Conservation (phyloP, 2,797 vertebrate genomes). For the Pristis pectinata region DNA sequence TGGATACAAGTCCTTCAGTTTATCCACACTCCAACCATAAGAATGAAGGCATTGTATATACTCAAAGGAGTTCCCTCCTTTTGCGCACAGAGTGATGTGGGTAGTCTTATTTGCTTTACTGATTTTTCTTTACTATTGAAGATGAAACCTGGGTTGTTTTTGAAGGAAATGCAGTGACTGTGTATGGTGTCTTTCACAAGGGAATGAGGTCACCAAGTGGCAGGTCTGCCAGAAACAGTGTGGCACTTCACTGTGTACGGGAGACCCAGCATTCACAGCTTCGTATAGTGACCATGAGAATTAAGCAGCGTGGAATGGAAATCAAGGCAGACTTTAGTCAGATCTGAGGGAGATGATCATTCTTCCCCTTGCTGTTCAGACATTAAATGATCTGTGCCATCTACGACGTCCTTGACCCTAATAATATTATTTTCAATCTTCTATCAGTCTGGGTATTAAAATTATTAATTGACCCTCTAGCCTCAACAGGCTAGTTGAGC, state of each 20-base stretch:
- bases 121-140: background rate
- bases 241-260: background rate
- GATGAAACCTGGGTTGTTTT: background rate
- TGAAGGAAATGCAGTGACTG: background rate
- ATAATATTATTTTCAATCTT: background rate
- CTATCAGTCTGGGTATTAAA: background rate
- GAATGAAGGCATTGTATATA: background rate
- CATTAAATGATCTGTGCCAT: background rate
- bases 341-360: background rate
- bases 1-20: background rate
- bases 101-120: too few relatives aligned
- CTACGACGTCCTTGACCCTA: background rate
- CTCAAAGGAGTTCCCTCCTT: background rate
- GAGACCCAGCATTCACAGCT: background rate
- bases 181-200: background rate
- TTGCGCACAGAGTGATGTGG: background rate
- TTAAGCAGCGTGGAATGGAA: background rate
- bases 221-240: background rate
- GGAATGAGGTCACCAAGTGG: background rate
- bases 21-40: background rate
- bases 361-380: background rate
- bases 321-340: background rate
- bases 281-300: background rate
- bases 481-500: too few relatives aligned
- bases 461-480: background rate